These are phyloP conservation scores for Neoaliturus tenellus DNA, from an alignment of 2,888 invertebrate species.

Conservation along the genomic window DNA sequence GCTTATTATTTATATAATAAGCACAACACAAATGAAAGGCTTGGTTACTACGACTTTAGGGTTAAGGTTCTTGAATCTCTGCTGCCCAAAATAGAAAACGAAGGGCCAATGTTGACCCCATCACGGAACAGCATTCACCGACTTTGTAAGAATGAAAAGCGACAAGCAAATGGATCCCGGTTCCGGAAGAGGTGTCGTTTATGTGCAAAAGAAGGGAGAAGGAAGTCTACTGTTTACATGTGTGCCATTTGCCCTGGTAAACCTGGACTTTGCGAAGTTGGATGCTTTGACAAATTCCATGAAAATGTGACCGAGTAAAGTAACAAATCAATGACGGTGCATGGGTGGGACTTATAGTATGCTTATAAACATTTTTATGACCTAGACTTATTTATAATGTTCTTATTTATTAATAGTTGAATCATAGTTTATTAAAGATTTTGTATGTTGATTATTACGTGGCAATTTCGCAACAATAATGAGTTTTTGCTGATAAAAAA, in stretches of 20 bases:
- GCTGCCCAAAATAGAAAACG: not conserved
- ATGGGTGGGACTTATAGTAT: too few species aligned
- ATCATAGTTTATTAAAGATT: too few species aligned
- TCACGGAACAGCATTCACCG: not conserved
- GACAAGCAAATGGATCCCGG: not conserved
- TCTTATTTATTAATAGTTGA: too few species aligned
- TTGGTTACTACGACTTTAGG: conserved; percentile 3
- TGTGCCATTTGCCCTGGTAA: conserved; percentile 31
- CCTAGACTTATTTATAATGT: too few species aligned
- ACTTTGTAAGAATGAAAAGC: not conserved
- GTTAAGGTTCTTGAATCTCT: not conserved
- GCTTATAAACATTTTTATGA: too few species aligned
- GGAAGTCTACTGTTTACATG: not conserved
- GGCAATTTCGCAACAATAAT: too few species aligned
- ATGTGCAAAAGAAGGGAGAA: not conserved
- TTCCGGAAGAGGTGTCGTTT: not conserved
- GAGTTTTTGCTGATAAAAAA: too few species aligned
- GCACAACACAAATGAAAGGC: not conserved
- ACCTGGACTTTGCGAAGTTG: conserved; percentile 57
- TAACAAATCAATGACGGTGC: too few species aligned
- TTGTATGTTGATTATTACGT: too few species aligned
- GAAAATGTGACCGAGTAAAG: too few species aligned
- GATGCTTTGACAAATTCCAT: too few species aligned
- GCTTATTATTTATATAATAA: conserved; percentile 29
- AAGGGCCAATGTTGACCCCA: not conserved